Evolutionary conservation across 2,888 invertebrate species (phyloP).

Genomic region (Caenorhabditis panamensis): DNA sequence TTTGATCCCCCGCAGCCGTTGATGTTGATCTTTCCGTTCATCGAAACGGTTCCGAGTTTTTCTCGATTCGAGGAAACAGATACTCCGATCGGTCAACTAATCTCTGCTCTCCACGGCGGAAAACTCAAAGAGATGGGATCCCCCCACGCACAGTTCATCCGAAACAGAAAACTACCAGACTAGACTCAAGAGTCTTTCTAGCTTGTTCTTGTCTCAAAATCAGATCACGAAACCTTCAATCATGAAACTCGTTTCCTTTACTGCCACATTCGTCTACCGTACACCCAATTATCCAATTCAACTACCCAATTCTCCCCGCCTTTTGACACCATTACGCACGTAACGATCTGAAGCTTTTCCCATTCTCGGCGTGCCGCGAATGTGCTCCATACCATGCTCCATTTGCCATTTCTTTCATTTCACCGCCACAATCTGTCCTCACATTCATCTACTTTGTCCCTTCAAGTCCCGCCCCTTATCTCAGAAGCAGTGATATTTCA

Average conservation of each 20-base stretch:
- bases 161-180: too few species aligned
- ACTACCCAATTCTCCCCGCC: not conserved
- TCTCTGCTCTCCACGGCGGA: not conserved
- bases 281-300: not conserved
- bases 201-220: too few species aligned
- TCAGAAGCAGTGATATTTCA: conserved; percentile 37
- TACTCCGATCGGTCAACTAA: not conserved
- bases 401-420: not conserved
- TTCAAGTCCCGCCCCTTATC: not conserved
- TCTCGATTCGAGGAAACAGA: conserved; percentile 2
- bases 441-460: not conserved
- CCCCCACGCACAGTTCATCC: not conserved
- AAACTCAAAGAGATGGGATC: too few species aligned
- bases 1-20: not conserved
- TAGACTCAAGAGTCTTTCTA: too few species aligned
- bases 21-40: not conserved
- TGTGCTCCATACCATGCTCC: not conserved
- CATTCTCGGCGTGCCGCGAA: not conserved
- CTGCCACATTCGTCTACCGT: not conserved
- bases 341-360: conserved; percentile 2
- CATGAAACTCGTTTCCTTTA: not conserved
- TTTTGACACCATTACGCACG: not conserved
- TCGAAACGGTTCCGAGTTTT: conserved; percentile 5
- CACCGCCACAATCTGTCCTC: not conserved
- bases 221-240: not conserved